These are phyloP conservation scores for Sparidentex hasta DNA, from an alignment of 2,797 vertebrate species.

Conservation along the genomic window DNA sequence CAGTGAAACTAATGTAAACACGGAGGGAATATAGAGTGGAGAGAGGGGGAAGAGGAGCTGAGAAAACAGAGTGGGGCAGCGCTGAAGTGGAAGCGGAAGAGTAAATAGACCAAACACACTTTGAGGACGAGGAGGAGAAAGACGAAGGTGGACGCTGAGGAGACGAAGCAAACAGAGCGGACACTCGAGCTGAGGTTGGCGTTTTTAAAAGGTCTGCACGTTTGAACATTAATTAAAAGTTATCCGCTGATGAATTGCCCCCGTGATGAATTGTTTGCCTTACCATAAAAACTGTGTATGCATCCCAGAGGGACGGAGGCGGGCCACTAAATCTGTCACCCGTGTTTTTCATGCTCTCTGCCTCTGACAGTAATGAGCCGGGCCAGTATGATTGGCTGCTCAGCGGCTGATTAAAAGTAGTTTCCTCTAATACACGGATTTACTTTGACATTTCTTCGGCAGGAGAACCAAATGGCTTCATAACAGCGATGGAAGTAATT, in stretches of 20 bases:
- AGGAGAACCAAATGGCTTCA: slow-evolving; percentile 48
- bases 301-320: slow-evolving; percentile 63
- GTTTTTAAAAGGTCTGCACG: slow-evolving; percentile 84
- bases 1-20: slow-evolving; percentile 74
- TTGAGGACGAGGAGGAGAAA: slow-evolving; percentile 30
- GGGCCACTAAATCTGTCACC: slow-evolving; percentile 80
- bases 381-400: slow-evolving; percentile 76
- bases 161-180: slow-evolving; percentile 49
- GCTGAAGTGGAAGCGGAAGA: slow-evolving; percentile 49
- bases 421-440: slow-evolving; percentile 74
- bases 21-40: slow-evolving; percentile 71
- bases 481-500: slow-evolving; percentile 28
- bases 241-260: slow-evolving; percentile 88
- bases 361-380: slow-evolving; percentile 78
- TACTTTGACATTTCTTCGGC: slow-evolving; percentile 72
- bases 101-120: slow-evolving; percentile 56
- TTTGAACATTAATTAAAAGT: slow-evolving; percentile 91
- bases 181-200: slow-evolving; percentile 47
- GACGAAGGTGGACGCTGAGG: slow-evolving; percentile 22
- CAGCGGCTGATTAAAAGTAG: slow-evolving; percentile 78
- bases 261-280: slow-evolving; percentile 89
- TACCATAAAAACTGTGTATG: slow-evolving; percentile 74
- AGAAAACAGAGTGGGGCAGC: slow-evolving; percentile 58
- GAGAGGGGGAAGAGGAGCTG: slow-evolving; percentile 54
- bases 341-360: slow-evolving; percentile 77